Conservation (phyloP, 2,888 invertebrate species). For the Melanostoma mellinum region DNA sequence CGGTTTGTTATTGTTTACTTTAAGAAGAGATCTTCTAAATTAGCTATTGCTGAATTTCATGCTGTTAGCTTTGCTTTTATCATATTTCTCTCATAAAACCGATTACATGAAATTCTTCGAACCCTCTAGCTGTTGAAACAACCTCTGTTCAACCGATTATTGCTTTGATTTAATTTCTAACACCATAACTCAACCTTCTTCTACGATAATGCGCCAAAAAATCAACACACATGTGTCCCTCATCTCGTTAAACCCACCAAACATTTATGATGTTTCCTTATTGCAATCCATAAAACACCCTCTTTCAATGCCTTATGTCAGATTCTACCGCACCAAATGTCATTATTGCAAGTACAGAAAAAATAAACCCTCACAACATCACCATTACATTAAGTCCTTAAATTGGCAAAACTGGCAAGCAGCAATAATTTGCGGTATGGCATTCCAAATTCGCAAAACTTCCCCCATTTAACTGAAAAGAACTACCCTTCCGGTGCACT, state of each 20-base stretch:
- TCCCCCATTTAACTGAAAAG: conserved; percentile 38
- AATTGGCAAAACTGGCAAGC: conserved; percentile 30
- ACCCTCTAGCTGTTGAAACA: too few relatives aligned
- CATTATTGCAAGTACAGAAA: conserved; percentile 21
- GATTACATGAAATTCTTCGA: too few relatives aligned
- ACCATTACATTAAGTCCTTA: conserved; percentile 38
- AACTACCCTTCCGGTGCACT: conserved; percentile 68
- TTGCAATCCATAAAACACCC: conserved; percentile 47
- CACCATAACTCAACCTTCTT: background rate
- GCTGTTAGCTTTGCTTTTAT: too few relatives aligned
- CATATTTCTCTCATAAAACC: too few relatives aligned
- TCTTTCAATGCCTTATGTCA: conserved; percentile 15
- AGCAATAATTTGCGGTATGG: conserved; percentile 62
- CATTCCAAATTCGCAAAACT: conserved; percentile 62
- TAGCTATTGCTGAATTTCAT: too few relatives aligned
- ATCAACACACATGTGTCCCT: conserved; percentile 15
- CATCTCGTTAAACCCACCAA: conserved; percentile 35
- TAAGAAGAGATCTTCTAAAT: too few relatives aligned
- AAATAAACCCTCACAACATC: conserved; percentile 42
- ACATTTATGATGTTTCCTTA: conserved; percentile 42
- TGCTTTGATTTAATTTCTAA: background rate
- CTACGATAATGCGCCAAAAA: conserved; percentile 5
- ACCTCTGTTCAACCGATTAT: too few relatives aligned
- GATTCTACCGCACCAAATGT: conserved; percentile 25
- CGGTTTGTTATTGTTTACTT: too few relatives aligned